Conservation (phyloP, 2,113 vertebrate species). For the Fregetta grallaria region DNA sequence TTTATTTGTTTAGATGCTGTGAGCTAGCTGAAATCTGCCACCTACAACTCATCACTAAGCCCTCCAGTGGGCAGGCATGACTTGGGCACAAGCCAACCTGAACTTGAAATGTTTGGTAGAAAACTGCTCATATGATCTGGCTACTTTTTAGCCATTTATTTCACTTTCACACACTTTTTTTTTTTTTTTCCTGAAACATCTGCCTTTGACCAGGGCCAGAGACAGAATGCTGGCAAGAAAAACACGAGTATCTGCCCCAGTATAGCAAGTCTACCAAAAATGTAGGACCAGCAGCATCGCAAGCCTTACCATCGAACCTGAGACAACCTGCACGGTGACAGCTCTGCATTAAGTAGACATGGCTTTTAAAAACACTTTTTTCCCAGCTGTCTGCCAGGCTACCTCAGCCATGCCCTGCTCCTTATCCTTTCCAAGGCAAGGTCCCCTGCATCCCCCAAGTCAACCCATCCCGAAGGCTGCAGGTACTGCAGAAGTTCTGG, state of each 20-base stretch:
- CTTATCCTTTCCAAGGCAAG: neutral
- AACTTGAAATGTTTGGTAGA: neutral
- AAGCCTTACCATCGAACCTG: neutral
- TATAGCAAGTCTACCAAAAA: neutral
- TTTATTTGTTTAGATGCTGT: slow-evolving; percentile 5
- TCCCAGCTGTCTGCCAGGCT: neutral
- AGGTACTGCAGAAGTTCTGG: neutral
- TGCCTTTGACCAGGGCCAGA: neutral
- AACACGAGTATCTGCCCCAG: neutral
- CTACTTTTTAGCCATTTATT: neutral
- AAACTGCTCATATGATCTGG: neutral
- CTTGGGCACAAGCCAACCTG: neutral
- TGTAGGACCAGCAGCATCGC: neutral
- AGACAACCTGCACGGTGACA: neutral
- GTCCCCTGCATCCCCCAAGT: neutral
- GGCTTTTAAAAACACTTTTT: neutral
- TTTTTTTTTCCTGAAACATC: neutral
- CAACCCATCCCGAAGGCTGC: neutral
- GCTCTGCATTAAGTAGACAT: neutral
- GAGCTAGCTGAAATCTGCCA: slow-evolving; percentile 18
- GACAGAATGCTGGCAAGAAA: neutral
- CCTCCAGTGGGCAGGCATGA: neutral
- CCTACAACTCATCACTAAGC: neutral
- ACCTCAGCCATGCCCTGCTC: neutral
- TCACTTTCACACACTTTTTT: neutral